A percentile compares a stretch with the other conserved stretches of the same genome.
Evolutionary conservation across 1,140 invertebrate genomes (phyloP).

Genomic region (Rhopalosiphum maidis): DNA sequence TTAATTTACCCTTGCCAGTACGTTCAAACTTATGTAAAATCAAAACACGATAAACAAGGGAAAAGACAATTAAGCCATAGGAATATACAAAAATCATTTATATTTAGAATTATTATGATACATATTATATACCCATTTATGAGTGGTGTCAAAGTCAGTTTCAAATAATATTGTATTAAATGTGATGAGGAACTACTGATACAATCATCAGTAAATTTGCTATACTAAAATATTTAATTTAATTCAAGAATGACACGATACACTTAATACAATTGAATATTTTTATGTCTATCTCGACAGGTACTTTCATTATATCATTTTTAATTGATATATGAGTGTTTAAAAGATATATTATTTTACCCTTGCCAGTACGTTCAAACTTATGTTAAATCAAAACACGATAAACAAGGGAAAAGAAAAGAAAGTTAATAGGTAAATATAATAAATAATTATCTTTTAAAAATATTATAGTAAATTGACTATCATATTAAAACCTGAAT

Average conservation of each 20-base stretch:
- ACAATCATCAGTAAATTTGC: too few relatives aligned
- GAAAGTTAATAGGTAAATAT: too few relatives aligned
- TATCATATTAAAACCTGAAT: too few relatives aligned
- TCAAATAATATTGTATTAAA: too few relatives aligned
- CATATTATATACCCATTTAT: too few relatives aligned
- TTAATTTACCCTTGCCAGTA: constrained; percentile 30
- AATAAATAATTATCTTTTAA: too few relatives aligned
- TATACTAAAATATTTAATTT: too few relatives aligned
- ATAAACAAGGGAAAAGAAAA: constrained; percentile 6
- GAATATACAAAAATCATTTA: background rate
- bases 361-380: constrained; percentile 18
- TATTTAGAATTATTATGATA: background rate
- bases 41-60: constrained; percentile 46
- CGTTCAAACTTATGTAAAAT: constrained; percentile 1
- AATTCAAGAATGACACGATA: too few relatives aligned
- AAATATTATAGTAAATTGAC: too few relatives aligned
- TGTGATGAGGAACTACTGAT: too few relatives aligned
- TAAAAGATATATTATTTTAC: constrained; percentile 16
- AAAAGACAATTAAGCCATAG: background rate
- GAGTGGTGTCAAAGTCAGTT: too few relatives aligned
- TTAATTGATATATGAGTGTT: constrained; percentile 10
- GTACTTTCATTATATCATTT: constrained; percentile 31
- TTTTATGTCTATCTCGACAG: background rate
- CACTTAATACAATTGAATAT: too few relatives aligned
- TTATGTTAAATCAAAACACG: constrained; percentile 26